Percentiles rank a stretch among this genome's conserved stretches.
Conservation (phyloP, 1,140 invertebrate genomes). For the Philopotamus ludificatus region DNA sequence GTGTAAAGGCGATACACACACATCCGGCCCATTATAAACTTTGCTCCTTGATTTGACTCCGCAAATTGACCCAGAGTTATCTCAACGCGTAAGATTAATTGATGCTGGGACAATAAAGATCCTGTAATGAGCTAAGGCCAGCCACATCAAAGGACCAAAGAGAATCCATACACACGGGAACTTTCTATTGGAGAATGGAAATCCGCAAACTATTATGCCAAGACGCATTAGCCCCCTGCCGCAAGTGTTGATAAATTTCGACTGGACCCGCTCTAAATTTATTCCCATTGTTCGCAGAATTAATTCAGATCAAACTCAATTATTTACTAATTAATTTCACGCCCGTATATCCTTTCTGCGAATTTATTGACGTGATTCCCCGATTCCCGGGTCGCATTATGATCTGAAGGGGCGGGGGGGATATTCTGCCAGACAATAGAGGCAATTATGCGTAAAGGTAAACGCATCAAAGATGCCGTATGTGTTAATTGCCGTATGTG, state of each 20-base stretch:
- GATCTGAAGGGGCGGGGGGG: not conserved
- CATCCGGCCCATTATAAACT: conserved; percentile 10
- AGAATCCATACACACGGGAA: too few species aligned
- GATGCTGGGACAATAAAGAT: conserved; percentile 1
- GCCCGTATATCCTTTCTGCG: not conserved
- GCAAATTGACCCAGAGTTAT: conserved; percentile 33
- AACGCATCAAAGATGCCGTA: conserved; percentile 14
- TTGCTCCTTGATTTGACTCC: conserved; percentile 11
- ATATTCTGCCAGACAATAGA: not conserved
- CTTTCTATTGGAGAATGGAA: too few species aligned
- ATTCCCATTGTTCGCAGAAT: too few species aligned
- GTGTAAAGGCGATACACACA: conserved; percentile 3
- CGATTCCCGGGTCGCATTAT: conserved; percentile 9
- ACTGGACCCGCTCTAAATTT: too few species aligned
- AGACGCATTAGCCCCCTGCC: too few species aligned
- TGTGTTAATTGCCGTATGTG: conserved; percentile 8
- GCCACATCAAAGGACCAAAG: too few species aligned
- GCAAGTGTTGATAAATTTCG: too few species aligned
- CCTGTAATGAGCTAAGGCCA: not conserved
- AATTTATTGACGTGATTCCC: conserved; percentile 17
- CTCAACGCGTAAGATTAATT: conserved; percentile 32
- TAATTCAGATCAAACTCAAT: too few species aligned
- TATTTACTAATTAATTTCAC: too few species aligned
- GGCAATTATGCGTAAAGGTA: conserved; percentile 18
- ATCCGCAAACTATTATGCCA: too few species aligned